Evolutionary conservation across 2,888 invertebrate species (phyloP), one percentile per base, ranked within the genome.

Genomic region (Acheta domesticus): DNA sequence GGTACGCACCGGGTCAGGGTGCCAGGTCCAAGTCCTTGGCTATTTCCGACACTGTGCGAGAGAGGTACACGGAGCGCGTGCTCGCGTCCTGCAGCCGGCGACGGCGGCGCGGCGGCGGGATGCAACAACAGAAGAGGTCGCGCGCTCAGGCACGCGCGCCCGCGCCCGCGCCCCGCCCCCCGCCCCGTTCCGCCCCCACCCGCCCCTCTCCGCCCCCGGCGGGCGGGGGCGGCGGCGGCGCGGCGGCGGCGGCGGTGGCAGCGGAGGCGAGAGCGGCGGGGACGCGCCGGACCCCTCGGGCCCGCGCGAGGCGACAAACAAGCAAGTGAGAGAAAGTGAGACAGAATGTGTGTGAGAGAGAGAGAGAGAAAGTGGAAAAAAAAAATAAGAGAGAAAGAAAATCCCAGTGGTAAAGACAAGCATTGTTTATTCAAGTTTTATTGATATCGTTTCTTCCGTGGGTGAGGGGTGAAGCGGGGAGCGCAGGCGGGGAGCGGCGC

Each of bases 11-110:
- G 78, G 62, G 50, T 78, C 78, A 78, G 77, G 79, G 73, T n/a
- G 79, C 76, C 76, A 76, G 49, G 79, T 79, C 79, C 76, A 79
- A 73, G 77, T 80, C 80, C 78, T 80, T 80, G 80, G 80, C 80
- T 80, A 80, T 78, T 78, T 80, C 80, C 78, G 80, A 80, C 75
- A 80, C 78, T 77, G 80, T 80, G 79, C 79, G 79, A 49, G 79
- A 77, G 77, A 79, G 77, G 20, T 77, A 77, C 62, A 79, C 79
- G 36, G 79, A 77, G 62, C 77, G 76, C 36, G 77, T 77, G 76
- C 77, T 79, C 74, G 73, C 79, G 74, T 79, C 79, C 79, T 79
- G 77, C 79, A n/a, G 62, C 62, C 62, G n/a, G 62, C 62, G 62
- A n/a, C 62, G 62, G 62, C 62, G 62, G 62, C 36, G 36, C 36